Conservation (phyloP, 23 tunicate genomes). For the Styela clava region DNA sequence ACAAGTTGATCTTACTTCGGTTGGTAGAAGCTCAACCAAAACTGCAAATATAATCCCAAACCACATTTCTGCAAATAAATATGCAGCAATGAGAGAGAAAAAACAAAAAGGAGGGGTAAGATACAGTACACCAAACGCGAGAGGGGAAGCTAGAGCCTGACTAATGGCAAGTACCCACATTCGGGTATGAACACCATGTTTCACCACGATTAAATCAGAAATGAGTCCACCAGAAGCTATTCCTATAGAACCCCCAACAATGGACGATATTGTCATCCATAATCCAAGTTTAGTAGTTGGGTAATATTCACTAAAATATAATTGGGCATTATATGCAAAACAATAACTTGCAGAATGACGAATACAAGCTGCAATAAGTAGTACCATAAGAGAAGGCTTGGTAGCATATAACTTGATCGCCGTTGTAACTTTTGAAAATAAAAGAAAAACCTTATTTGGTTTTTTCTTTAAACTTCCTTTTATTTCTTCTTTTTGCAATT, state of each 20-base stretch:
- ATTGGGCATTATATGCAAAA: conserved; percentile 90
- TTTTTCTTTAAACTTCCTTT: neutral
- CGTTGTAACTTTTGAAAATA: neutral
- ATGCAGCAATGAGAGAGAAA: conserved; percentile 59
- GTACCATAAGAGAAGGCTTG: conserved; percentile 37
- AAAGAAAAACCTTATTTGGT: neutral
- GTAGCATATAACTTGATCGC: conserved; percentile 39
- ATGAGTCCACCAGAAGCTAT: conserved; percentile 87
- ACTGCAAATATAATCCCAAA: conserved; percentile 74
- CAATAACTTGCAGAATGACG: conserved; percentile 96
- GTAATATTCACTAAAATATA: conserved; percentile 67
- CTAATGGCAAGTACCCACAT: conserved; percentile 78
- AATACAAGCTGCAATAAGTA: conserved; percentile 64
- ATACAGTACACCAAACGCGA: conserved; percentile 74
- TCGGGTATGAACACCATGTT: conserved; percentile 55
- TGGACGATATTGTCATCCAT: conserved; percentile 71
- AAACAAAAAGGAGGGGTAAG: conserved; percentile 85
- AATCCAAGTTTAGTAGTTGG: conserved; percentile 56
- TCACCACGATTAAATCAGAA: conserved; percentile 65
- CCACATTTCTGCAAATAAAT: conserved; percentile 92
- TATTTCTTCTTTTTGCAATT: neutral
- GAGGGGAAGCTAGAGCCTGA: conserved; percentile 76
- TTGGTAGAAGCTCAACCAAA: conserved; percentile 53
- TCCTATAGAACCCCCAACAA: conserved; percentile 82
- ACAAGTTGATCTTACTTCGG: conserved; percentile 49